Evolutionary conservation across 2,113 vertebrate species (phyloP).

Genomic region (Indicator indicator): DNA sequence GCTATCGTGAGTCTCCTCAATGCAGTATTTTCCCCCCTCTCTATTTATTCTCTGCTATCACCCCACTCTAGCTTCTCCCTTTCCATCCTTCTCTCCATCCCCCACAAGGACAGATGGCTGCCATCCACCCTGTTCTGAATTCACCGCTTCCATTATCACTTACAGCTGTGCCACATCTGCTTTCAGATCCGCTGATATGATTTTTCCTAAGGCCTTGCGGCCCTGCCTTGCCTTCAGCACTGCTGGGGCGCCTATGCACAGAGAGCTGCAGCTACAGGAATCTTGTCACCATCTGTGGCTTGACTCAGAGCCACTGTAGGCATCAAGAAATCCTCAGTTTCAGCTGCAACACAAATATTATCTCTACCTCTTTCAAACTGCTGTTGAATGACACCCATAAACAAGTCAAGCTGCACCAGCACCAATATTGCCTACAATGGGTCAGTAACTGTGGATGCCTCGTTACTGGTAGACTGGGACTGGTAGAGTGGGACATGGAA

Average conservation of each 20-base stretch:
- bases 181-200: background rate
- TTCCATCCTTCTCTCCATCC: background rate
- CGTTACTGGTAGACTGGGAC: background rate
- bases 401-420: background rate
- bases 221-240: background rate
- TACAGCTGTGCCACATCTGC: conserved; percentile 54
- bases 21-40: background rate
- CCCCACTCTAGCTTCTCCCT: background rate
- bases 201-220: conserved; percentile 17
- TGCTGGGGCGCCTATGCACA: background rate
- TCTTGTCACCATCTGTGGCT: background rate
- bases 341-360: background rate
- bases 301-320: background rate
- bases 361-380: background rate
- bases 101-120: background rate
- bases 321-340: background rate
- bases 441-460: background rate
- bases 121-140: background rate
- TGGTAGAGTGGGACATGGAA: background rate
- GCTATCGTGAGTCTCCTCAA: background rate
- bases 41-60: background rate
- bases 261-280: background rate
- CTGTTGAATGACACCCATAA: background rate
- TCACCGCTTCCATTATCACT: background rate
- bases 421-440: background rate